Base-by-base conservation (phyloP, 2,888 invertebrate species). In the Megaustenia siamemsis region DNA sequence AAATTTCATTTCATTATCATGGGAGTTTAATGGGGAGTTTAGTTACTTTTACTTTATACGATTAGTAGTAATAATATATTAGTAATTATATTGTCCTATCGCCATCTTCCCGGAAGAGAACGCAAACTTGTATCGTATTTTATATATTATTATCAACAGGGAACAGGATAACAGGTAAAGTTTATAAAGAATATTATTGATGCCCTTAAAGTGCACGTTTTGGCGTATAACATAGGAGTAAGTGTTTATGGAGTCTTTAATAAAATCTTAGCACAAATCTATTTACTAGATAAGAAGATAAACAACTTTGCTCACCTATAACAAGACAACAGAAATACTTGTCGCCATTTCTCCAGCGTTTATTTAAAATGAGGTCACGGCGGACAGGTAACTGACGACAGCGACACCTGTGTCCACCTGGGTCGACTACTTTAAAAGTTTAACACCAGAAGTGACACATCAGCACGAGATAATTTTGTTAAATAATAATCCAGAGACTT, bases 31-130 rank as follows among this genome's bases (percentile, higher is more conserved):
- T n/a, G n/a, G n/a, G n/a, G n/a, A n/a, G n/a, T n/a, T n/a, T n/a
- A n/a, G n/a, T n/a, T n/a, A n/a, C n/a, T n/a, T n/a, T n/a, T n/a
- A n/a, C n/a, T n/a, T n/a, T n/a, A n/a, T n/a, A n/a, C n/a, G n/a
- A n/a, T n/a, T n/a, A n/a, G n/a, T n/a, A n/a, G n/a, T n/a, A n/a
- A n/a, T n/a, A n/a, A n/a, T n/a, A n/a, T n/a, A n/a, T n/a, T n/a
- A n/a, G n/a, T n/a, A n/a, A n/a, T n/a, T n/a, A n/a, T n/a, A n/a
- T n/a, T n/a, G 8, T 38, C n/a, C 40, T 0, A 28, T 32, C 63
- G 82, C 82, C 82, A 83, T 83, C 49, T 83, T 83, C 76, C 82
- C 82, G 82, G 82, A 83, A 83, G 82, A 75, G 82, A 83, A 63
- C n/a, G n/a, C 2, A 49, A 75, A n/a, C 24, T 21, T 24, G 56